Base-by-base conservation (phyloP, 2,888 invertebrate genomes). In the Beris morrisii region DNA sequence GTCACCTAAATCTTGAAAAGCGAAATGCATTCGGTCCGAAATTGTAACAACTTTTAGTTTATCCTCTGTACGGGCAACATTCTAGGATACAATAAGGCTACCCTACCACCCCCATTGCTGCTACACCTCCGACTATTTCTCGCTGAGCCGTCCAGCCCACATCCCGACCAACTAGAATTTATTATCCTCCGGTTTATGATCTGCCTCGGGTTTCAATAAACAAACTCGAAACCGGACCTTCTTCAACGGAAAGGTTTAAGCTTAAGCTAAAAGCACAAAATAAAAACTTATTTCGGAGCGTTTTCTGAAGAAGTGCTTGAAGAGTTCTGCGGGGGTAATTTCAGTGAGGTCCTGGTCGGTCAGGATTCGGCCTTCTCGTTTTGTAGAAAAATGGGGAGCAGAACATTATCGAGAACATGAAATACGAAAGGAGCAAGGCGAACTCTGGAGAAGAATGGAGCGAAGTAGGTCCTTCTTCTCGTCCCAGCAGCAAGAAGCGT, bases 181-280 rank as follows among this genome's bases (percentile, higher is more conserved):
- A 61, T 61, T 61, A 52, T 38, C 38, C 50, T 50, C 61, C 43
- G 38, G 61, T 61, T 61, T 61, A 61, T 61, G 61, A 61, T 61
- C 61, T 50, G 50, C 50, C 50, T 50, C 52, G 38, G 61, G 61
- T 61, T 61, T 61, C 61, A 61, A 61, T 61, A 61, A 61, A 61
- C 61, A 61, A 61, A 52, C 28, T 32, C 38, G 52, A 15, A 61
- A 61, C 50, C 28, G 50, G 61, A 28, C 52, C 61, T 22, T 38
- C 38, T 38, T 38, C 38, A 38, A 38, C 38, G 38, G 38, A 38
- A 38, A 38, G 38, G 38, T 38, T 38, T 38, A 38, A 38, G 38
- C 38, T 38, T 38, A 38, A 38, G 7, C 38, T 38, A 38, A 38
- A 9, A 38, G 38, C 38, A 9, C 5, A 38, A 38, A 38, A 38